Conservation (phyloP, 2,113 vertebrate genomes). For the Rattus rattus region DNA sequence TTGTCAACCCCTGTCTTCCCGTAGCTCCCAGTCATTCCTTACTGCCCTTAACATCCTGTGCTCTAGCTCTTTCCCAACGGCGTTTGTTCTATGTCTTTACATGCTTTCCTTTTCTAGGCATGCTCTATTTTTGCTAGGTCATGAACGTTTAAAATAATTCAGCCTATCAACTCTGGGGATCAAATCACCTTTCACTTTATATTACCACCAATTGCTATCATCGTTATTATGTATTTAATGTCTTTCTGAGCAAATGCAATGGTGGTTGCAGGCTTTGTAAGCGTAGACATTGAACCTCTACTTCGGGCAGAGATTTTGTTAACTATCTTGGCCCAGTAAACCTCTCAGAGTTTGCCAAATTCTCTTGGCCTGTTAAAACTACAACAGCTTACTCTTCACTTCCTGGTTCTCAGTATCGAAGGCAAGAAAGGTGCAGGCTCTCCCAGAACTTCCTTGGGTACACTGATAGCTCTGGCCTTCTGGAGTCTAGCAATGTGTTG, state of each 20-base stretch:
- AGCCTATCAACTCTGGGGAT: not conserved
- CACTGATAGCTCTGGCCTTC: not conserved
- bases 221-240: not conserved
- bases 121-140: too few relatives aligned
- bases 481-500: fast-evolving
- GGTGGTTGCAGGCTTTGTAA: not conserved
- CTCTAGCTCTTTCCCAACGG: not conserved
- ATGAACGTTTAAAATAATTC: too few relatives aligned
- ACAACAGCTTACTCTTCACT: not conserved
- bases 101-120: not conserved
- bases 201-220: not conserved
- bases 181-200: not conserved
- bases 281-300: not conserved
- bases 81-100: not conserved
- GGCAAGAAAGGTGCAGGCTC: not conserved
- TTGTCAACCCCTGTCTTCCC: too few relatives aligned
- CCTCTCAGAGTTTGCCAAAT: not conserved
- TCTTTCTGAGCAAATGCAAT: not conserved
- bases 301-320: not conserved
- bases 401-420: not conserved
- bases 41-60: not conserved
- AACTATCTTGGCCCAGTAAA: not conserved
- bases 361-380: not conserved
- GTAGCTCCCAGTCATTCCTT: too few relatives aligned
- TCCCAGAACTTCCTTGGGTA: not conserved